phyloP scores from a whole-genome alignment of 1,140 invertebrate genomes.

The Tetranychus cinnabarinus region DNA sequence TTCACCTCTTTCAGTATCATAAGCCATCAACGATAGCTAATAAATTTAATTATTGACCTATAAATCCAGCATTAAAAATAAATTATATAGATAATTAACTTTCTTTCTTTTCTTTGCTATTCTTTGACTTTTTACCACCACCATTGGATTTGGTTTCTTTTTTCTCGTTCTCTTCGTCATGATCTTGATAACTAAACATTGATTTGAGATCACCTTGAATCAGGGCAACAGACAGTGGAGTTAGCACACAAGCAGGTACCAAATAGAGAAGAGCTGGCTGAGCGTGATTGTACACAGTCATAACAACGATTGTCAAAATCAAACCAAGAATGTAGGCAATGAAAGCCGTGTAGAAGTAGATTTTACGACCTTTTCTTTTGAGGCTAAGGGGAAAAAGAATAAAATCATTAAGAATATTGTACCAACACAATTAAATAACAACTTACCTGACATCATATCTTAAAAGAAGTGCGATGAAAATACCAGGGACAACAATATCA shows the following conservation, averaged over 20 bases:
- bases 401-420: conserved; percentile 10
- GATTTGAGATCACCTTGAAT: conserved; percentile 71
- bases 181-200: conserved; percentile 34
- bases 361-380: conserved; percentile 48
- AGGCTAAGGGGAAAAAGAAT: conserved; percentile 32
- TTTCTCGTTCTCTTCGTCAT: conserved; percentile 4
- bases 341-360: conserved; percentile 85
- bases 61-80: no score
- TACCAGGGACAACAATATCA: conserved; percentile 96
- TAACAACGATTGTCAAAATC: conserved; percentile 78
- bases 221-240: conserved; percentile 60
- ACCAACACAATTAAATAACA: background rate
- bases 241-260: conserved; percentile 78
- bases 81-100: no score
- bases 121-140: no score
- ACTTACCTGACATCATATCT: conserved; percentile 64
- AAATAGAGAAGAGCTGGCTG: conserved; percentile 90
- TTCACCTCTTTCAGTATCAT: no score
- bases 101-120: no score
- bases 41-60: no score
- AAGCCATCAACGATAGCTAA: no score
- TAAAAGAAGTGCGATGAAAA: conserved; percentile 88
- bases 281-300: conserved; percentile 97
- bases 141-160: background rate
- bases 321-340: conserved; percentile 81